These are phyloP conservation scores for Spodoptera litura DNA, from an alignment of 1,140 invertebrate genomes.

Conservation along the genomic window DNA sequence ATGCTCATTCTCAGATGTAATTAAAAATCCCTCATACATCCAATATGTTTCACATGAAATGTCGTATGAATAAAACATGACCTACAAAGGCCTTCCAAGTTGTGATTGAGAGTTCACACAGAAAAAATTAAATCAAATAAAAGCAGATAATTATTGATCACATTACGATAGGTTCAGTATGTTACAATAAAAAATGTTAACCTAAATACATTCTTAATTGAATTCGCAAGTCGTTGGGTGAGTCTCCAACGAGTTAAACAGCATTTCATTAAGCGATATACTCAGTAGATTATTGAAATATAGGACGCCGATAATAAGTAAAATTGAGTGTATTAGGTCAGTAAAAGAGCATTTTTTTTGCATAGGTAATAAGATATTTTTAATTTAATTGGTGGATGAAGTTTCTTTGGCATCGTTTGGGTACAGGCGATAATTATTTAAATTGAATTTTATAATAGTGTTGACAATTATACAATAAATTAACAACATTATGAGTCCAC, in stretches of 20 bases:
- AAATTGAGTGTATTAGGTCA: conserved; percentile 43
- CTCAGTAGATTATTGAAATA: conserved; percentile 39
- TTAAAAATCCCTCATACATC: conserved; percentile 69
- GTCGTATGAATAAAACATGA: conserved; percentile 69
- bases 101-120: conserved; percentile 33
- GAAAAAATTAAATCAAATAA: conserved; percentile 30
- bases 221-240: conserved; percentile 45
- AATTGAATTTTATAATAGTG: background rate
- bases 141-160: conserved; percentile 53
- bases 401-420: too few relatives aligned
- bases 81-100: conserved; percentile 28
- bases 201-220: conserved; percentile 56
- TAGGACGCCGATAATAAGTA: conserved; percentile 41
- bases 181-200: conserved; percentile 62
- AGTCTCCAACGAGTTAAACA: conserved; percentile 46
- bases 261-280: conserved; percentile 27
- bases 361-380: background rate
- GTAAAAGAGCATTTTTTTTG: background rate
- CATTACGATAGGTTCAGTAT: conserved; percentile 51
- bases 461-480: background rate
- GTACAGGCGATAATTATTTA: too few relatives aligned
- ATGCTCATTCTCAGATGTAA: conserved; percentile 74
- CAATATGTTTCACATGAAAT: conserved; percentile 57
- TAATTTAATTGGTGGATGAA: conserved; percentile 5
- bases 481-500: conserved; percentile 16